Evolutionary conservation across 2,797 vertebrate species (phyloP).

Genomic region (Siniperca scherzeri): DNA sequence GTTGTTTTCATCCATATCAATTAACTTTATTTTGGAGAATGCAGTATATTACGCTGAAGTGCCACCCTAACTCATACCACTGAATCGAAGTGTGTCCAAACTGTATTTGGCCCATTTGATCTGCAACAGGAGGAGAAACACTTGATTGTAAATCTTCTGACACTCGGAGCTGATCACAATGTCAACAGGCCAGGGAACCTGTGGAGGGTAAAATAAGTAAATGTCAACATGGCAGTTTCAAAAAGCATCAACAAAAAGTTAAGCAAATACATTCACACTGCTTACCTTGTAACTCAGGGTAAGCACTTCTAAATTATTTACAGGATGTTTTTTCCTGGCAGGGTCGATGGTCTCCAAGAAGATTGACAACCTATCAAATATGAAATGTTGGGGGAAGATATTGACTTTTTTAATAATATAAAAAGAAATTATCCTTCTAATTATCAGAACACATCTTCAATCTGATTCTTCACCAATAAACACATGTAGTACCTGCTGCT

Average conservation of each 20-base stretch:
- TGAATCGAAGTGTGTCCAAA: constrained; percentile 95
- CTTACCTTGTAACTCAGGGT: constrained; percentile 95
- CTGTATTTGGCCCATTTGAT: constrained; percentile 99
- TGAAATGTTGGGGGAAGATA: neutral
- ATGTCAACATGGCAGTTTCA: neutral
- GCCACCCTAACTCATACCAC: constrained; percentile 84
- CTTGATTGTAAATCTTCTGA: constrained; percentile 99
- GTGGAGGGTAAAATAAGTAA: constrained; percentile 16
- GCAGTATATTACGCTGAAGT: neutral
- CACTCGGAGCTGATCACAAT: constrained; percentile 99
- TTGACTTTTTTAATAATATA: neutral
- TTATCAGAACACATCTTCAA: neutral
- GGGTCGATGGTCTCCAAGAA: constrained; percentile 92
- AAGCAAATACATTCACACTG: neutral
- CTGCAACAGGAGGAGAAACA: constrained; percentile 96
- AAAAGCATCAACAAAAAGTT: neutral
- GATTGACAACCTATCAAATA: constrained; percentile 89
- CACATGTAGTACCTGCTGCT: constrained; percentile 88
- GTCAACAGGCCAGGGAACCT: constrained; percentile 99
- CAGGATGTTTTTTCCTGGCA: constrained; percentile 94
- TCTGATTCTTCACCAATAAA: neutral
- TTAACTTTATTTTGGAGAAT: neutral
- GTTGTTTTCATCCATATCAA: neutral
- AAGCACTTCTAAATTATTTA: constrained; percentile 95
- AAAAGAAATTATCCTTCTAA: accelerated